Evolutionary conservation across 53 echinoderm and acorn worm species (phyloP).

Genomic region (Hippasteria phrygiana): DNA sequence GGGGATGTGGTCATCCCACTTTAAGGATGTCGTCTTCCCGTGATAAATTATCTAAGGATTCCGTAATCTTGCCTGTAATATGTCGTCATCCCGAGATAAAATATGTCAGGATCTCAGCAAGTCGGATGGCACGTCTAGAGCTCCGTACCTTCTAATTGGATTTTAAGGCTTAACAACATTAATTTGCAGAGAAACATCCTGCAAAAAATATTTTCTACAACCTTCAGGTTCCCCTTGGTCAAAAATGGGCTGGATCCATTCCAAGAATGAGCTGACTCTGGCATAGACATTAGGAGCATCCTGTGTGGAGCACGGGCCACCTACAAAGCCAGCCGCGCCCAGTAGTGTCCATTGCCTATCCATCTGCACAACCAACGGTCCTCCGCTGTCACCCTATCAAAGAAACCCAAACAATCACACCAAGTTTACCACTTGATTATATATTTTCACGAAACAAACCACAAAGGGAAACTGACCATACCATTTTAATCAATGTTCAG

Average conservation of each 20-base stretch:
- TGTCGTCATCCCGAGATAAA: too few relatives aligned
- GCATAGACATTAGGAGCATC: slow-evolving; percentile 47
- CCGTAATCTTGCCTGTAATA: too few relatives aligned
- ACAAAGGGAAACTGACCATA: not conserved
- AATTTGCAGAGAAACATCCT: not conserved
- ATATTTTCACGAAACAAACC: not conserved
- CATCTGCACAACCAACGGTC: slow-evolving; percentile 39
- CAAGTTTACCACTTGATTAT: not conserved
- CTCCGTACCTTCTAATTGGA: not conserved
- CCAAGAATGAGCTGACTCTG: slow-evolving; percentile 36
- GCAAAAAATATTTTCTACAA: slow-evolving; percentile 10
- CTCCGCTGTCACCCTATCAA: slow-evolving; percentile 61
- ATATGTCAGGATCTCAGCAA: too few relatives aligned
- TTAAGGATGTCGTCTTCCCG: too few relatives aligned
- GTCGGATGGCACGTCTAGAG: too few relatives aligned
- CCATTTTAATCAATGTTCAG: too few relatives aligned
- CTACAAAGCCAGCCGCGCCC: slow-evolving; percentile 29
- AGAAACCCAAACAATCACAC: not conserved
- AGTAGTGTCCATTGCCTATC: slow-evolving; percentile 25
- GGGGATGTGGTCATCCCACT: too few relatives aligned
- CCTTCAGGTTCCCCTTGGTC: slow-evolving; percentile 28
- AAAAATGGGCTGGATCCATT: slow-evolving; percentile 62
- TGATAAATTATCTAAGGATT: too few relatives aligned
- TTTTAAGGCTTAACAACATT: not conserved
- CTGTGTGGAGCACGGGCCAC: not conserved